These are phyloP conservation scores for Eudasyphora cyanicolor DNA, from an alignment of 2,888 invertebrate genomes.

Conservation along the genomic window DNA sequence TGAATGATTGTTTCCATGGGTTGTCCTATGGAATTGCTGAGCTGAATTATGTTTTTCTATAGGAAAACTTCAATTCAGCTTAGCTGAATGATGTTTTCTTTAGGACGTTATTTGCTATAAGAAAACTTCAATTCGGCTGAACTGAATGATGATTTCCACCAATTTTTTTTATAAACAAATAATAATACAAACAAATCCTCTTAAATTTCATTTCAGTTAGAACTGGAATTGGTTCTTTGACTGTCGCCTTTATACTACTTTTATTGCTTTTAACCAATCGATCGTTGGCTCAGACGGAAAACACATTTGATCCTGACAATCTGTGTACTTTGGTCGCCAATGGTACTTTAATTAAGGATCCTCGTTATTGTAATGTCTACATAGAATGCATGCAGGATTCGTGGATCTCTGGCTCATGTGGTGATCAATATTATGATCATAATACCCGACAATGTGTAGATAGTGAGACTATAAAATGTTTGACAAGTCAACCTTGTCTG, in stretches of 20 bases:
- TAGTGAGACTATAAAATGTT: slow-evolving; percentile 68
- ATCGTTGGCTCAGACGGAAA: not conserved
- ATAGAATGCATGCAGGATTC: slow-evolving; percentile 71
- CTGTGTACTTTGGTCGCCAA: slow-evolving; percentile 70
- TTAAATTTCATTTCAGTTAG: too few species aligned
- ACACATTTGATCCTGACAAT: slow-evolving; percentile 69
- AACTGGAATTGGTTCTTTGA: too few species aligned
- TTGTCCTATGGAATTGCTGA: too few species aligned
- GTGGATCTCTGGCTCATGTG: slow-evolving; percentile 70
- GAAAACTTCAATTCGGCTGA: too few species aligned
- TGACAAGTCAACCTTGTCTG: slow-evolving; percentile 74
- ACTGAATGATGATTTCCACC: too few species aligned
- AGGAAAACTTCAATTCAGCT: too few species aligned
- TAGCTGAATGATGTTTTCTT: too few species aligned
- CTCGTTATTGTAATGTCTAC: slow-evolving; percentile 72
- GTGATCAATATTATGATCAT: slow-evolving; percentile 70
- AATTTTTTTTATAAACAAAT: too few species aligned
- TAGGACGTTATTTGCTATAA: too few species aligned
- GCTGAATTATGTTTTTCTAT: too few species aligned
- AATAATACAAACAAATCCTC: too few species aligned
- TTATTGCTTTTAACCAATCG: not conserved
- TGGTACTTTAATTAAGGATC: slow-evolving; percentile 74
- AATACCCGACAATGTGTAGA: slow-evolving; percentile 68
- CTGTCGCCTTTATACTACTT: not conserved
- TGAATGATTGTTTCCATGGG: too few species aligned